phyloP scores from a whole-genome alignment of 2,797 vertebrate genomes.

The Onychomys arenicola region DNA sequence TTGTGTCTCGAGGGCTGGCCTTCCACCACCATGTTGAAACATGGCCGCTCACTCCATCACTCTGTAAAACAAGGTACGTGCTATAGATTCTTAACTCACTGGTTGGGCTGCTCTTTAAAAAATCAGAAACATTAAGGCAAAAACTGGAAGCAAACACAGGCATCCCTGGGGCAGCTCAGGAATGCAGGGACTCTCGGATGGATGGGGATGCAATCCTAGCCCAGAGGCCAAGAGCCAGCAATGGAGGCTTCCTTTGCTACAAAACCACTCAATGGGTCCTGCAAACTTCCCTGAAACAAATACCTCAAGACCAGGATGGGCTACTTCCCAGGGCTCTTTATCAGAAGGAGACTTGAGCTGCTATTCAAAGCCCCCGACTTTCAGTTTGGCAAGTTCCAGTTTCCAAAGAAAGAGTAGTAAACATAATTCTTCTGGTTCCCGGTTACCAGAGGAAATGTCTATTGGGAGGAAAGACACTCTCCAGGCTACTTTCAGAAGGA shows the following conservation, averaged over 20 bases:
- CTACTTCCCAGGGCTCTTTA: slow-evolving; percentile 67
- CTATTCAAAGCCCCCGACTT: slow-evolving; percentile 64
- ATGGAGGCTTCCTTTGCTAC: slow-evolving; percentile 49
- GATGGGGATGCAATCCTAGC: neutral
- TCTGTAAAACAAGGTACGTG: neutral
- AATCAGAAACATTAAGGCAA: slow-evolving; percentile 29
- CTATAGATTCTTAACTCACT: neutral
- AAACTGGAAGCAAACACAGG: slow-evolving; percentile 39
- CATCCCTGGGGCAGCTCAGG: neutral
- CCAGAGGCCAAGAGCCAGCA: neutral
- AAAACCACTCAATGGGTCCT: slow-evolving; percentile 56
- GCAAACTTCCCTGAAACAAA: slow-evolving; percentile 75
- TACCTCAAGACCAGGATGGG: slow-evolving; percentile 43
- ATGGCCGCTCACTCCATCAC: neutral
- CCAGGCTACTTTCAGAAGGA: slow-evolving; percentile 64
- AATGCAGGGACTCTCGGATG: neutral
- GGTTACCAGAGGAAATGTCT: slow-evolving; percentile 42
- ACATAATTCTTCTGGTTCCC: slow-evolving; percentile 76
- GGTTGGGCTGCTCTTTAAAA: slow-evolving; percentile 34
- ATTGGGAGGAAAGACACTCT: slow-evolving; percentile 73
- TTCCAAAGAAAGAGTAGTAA: slow-evolving; percentile 74
- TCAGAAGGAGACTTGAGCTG: neutral
- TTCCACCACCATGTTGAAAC: neutral
- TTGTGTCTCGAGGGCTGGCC: too few species aligned
- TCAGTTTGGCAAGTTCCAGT: slow-evolving; percentile 67